These are phyloP conservation scores for Nephrotoma guestfalica DNA, from an alignment of 2,888 invertebrate genomes.

Conservation along the genomic window DNA sequence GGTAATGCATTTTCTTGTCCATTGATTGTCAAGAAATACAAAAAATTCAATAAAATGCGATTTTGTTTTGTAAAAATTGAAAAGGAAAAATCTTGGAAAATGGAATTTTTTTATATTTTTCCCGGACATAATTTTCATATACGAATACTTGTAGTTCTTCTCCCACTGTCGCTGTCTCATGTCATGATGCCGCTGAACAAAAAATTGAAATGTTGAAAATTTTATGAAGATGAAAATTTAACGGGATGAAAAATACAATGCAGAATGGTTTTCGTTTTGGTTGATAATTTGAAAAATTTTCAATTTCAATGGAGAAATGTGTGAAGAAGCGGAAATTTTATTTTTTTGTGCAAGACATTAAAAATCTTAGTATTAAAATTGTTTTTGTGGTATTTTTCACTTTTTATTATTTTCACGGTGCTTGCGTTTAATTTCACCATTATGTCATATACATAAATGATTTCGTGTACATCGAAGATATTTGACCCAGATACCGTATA, in stretches of 20 bases:
- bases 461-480: neutral
- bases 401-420: neutral
- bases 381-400: neutral
- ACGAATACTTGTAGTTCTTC: neutral
- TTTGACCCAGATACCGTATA: neutral
- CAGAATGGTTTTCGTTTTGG: neutral
- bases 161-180: neutral
- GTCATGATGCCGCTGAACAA: neutral
- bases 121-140: neutral
- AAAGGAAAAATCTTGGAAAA: neutral
- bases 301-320: neutral
- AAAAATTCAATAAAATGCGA: neutral
- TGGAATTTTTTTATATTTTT: neutral
- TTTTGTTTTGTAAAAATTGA: neutral
- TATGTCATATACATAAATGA: neutral
- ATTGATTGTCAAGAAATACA: neutral
- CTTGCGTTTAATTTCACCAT: neutral
- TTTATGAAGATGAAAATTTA: neutral
- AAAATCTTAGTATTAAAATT: neutral
- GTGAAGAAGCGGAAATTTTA: neutral
- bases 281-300: neutral
- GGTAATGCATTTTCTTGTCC: neutral
- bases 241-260: neutral
- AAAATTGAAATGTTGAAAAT: neutral
- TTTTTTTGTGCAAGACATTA: neutral